phyloP scores from a whole-genome alignment of 23 tunicate species.

The Phallusia fumigata region DNA sequence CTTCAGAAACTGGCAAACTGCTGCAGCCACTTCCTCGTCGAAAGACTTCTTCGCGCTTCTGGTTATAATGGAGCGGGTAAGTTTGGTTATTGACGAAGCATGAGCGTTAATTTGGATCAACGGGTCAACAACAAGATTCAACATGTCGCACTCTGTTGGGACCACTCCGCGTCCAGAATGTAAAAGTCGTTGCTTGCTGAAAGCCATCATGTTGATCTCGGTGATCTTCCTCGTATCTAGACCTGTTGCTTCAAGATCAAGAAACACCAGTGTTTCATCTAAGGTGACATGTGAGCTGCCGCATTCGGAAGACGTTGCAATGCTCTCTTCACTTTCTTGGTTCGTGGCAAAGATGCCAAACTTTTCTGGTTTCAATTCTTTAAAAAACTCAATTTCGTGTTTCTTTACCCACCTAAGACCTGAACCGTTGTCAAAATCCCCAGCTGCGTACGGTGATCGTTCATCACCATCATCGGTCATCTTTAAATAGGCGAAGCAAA shows the following conservation, averaged over 20 bases:
- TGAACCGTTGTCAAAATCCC: too few species aligned
- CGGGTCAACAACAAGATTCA: background rate
- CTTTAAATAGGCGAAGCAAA: background rate
- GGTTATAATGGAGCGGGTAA: background rate
- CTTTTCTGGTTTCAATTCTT: too few species aligned
- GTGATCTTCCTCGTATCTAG: background rate
- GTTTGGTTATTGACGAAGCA: background rate
- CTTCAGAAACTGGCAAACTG: background rate
- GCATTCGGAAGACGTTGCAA: background rate
- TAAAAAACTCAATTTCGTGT: too few species aligned
- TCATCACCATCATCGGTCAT: too few species aligned
- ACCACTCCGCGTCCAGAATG: background rate
- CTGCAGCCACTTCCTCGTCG: background rate
- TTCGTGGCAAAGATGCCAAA: too few species aligned
- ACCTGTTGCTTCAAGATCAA: background rate
- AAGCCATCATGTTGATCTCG: background rate
- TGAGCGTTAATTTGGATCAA: background rate
- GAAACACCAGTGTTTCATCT: background rate
- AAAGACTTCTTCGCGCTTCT: background rate
- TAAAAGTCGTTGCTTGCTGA: background rate
- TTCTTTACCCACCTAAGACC: too few species aligned
- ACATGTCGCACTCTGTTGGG: background rate
- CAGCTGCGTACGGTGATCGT: too few species aligned
- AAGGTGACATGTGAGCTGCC: too few species aligned
- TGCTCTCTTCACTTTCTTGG: too few species aligned